Evolutionary conservation across 1,140 invertebrate species (phyloP).

Genomic region (Argopecten irradians): DNA sequence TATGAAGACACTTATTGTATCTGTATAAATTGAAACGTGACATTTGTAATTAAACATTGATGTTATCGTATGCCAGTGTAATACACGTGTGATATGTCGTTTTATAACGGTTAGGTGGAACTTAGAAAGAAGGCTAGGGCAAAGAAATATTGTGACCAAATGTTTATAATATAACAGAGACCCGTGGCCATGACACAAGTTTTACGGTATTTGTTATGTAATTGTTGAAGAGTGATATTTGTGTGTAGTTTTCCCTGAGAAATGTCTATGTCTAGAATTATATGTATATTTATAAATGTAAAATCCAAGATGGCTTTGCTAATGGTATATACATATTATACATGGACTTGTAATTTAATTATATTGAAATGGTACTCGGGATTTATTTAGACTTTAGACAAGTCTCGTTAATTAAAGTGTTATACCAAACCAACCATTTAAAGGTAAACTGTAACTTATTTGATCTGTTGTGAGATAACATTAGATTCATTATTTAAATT

Average conservation of each 20-base stretch:
- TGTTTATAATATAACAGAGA: no score
- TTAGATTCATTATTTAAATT: neutral
- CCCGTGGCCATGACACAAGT: neutral
- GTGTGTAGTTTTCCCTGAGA: neutral
- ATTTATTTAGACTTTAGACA: neutral
- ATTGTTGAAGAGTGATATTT: no score
- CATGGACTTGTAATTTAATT: neutral
- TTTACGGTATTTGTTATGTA: no score
- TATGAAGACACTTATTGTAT: neutral
- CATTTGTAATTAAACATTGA: neutral
- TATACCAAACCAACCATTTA: neutral
- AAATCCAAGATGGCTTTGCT: neutral
- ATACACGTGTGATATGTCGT: neutral
- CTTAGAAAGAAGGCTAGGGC: neutral
- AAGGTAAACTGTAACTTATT: constrained; percentile 14
- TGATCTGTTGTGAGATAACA: neutral
- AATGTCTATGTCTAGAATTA: neutral
- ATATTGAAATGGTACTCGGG: neutral
- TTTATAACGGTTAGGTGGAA: neutral
- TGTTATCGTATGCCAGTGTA: neutral
- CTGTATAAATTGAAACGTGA: neutral
- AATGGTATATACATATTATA: no score
- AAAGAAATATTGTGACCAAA: no score
- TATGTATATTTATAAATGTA: neutral
- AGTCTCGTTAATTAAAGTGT: neutral